Percentiles rank a stretch among this genome's conserved stretches.
Evolutionary conservation across 1,140 invertebrate genomes (phyloP).

Genomic region (Bombus huntii): DNA sequence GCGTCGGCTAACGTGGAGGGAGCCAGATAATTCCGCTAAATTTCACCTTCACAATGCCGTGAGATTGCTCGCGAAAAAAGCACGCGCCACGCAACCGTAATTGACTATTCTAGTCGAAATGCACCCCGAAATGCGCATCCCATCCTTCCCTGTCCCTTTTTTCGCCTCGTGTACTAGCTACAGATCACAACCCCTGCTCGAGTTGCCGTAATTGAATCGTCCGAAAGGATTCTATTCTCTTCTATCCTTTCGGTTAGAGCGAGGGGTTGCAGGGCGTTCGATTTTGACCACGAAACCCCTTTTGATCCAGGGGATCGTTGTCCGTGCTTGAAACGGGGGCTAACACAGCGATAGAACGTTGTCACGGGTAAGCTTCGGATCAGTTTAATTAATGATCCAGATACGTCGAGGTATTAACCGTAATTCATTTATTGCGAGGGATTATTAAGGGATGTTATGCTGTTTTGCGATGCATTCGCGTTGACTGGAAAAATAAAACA

Average conservation of each 20-base stretch:
- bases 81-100: conserved; percentile 40
- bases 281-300: conserved; percentile 36
- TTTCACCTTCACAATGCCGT: conserved; percentile 64
- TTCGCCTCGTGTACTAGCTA: background rate
- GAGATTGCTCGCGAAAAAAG: conserved; percentile 45
- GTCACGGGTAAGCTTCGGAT: background rate
- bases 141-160: background rate
- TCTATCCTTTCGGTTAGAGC: background rate
- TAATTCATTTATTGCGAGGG: background rate
- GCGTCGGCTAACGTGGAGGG: background rate
- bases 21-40: conserved; percentile 70
- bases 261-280: conserved; percentile 10
- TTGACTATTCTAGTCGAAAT: conserved; percentile 65
- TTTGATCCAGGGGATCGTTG: background rate
- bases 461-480: background rate
- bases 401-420: background rate
- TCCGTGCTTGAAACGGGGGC: background rate
- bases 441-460: background rate
- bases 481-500: background rate
- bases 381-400: conserved; percentile 20
- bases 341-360: background rate
- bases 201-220: conserved; percentile 38
- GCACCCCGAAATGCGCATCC: conserved; percentile 52
- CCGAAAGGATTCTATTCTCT: conserved; percentile 29
- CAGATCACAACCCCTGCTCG: background rate